phyloP scores from a whole-genome alignment of 2,888 invertebrate species.

The Blera fallax region DNA sequence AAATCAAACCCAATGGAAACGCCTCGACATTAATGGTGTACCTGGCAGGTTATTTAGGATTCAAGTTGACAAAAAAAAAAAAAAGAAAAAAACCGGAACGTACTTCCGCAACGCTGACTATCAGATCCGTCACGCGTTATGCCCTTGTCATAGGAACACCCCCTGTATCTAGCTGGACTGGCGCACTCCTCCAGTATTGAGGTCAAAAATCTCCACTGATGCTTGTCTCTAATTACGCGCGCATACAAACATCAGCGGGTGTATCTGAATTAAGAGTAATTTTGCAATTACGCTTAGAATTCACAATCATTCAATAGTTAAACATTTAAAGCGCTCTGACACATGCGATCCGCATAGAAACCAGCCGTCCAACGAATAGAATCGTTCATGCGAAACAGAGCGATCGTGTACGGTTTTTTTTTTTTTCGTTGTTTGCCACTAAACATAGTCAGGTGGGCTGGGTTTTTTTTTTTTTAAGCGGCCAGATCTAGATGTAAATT shows the following conservation, averaged over 20 bases:
- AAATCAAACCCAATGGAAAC: slow-evolving; percentile 42
- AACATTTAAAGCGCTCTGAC: slow-evolving; percentile 50
- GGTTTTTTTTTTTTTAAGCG: background rate
- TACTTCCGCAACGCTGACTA: slow-evolving; percentile 74
- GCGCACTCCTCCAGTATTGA: slow-evolving; percentile 33
- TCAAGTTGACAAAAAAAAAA: slow-evolving; percentile 30
- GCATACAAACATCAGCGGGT: slow-evolving; percentile 8
- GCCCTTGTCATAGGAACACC: slow-evolving; percentile 41
- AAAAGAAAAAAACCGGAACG: slow-evolving; percentile 57
- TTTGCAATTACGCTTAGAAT: slow-evolving; percentile 66
- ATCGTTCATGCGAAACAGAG: slow-evolving; percentile 44
- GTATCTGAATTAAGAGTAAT: slow-evolving; percentile 50
- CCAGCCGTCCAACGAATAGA: slow-evolving; percentile 12
- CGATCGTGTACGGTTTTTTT: slow-evolving; percentile 40
- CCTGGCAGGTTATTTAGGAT: slow-evolving; percentile 43
- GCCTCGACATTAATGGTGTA: slow-evolving; percentile 29
- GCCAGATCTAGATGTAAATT: background rate
- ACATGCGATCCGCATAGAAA: slow-evolving; percentile 49
- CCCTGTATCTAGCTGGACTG: background rate
- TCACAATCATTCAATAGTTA: slow-evolving; percentile 46
- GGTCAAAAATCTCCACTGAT: slow-evolving; percentile 61
- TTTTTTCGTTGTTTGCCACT: background rate
- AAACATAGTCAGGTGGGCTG: background rate
- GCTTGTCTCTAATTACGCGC: slow-evolving; percentile 48
- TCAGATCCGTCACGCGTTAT: slow-evolving; percentile 75